Conservation (phyloP, 1,140 invertebrate species). For the Muscidifurax raptorellus region DNA sequence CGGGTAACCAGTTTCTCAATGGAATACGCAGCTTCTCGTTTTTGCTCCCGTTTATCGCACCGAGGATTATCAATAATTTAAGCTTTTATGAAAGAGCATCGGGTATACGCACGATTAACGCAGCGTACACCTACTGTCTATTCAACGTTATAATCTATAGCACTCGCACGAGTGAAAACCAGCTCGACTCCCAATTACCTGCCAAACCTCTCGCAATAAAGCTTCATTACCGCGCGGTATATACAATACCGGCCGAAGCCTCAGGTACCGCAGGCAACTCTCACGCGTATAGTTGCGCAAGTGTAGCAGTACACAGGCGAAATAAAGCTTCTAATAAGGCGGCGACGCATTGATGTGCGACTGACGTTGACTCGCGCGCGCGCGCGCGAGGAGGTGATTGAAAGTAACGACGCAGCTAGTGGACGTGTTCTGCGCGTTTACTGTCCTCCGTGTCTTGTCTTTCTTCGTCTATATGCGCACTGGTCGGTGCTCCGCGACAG, state of each 20-base stretch:
- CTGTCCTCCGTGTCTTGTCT: slow-evolving; percentile 51
- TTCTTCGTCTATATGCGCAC: background rate
- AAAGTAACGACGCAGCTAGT: slow-evolving; percentile 63
- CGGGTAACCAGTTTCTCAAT: too few species aligned
- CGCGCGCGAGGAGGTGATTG: slow-evolving; percentile 51
- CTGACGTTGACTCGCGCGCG: background rate
- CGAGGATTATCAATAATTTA: background rate
- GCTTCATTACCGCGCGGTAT: background rate
- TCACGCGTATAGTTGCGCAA: background rate
- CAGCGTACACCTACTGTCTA: background rate
- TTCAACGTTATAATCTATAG: too few species aligned
- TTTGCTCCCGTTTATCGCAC: too few species aligned
- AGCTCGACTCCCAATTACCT: background rate
- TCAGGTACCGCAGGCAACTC: background rate
- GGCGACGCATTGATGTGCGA: background rate
- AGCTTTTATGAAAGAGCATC: background rate
- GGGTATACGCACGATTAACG: too few species aligned
- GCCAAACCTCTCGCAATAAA: background rate
- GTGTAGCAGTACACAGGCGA: background rate
- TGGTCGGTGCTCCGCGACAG: too few species aligned
- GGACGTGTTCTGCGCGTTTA: slow-evolving; percentile 64
- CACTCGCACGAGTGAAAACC: background rate
- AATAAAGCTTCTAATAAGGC: slow-evolving; percentile 1
- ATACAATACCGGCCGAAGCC: background rate
- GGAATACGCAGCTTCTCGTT: too few species aligned